Conservation (phyloP, 2,113 vertebrate species). For the Mobula birostris region DNA sequence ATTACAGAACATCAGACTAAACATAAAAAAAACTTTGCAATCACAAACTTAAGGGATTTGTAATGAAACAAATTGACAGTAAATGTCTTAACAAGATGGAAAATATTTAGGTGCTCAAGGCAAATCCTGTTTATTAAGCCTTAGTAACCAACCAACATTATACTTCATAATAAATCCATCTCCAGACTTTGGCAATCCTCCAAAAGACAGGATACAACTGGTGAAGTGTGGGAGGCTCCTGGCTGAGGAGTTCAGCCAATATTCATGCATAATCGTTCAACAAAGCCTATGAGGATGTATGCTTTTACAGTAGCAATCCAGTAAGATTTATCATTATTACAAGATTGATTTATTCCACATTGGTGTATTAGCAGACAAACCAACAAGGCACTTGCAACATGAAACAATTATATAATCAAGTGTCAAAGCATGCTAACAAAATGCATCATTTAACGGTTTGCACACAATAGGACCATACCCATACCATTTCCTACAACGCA, state of each 20-base stretch:
- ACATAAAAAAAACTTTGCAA: neutral
- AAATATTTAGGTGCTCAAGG: slow-evolving; percentile 50
- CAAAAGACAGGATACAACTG: slow-evolving; percentile 53
- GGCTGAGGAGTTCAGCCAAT: slow-evolving; percentile 50
- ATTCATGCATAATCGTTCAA: slow-evolving; percentile 46
- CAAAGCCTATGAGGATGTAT: slow-evolving; percentile 39
- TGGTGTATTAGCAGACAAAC: slow-evolving; percentile 31
- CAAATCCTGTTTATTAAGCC: slow-evolving; percentile 52
- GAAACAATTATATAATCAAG: neutral
- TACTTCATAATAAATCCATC: slow-evolving; percentile 46
- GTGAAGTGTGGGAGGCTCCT: slow-evolving; percentile 47
- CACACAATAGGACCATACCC: slow-evolving; percentile 30
- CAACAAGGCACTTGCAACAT: slow-evolving; percentile 16
- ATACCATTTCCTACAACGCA: neutral
- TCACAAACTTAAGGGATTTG: neutral
- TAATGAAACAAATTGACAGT: slow-evolving; percentile 40
- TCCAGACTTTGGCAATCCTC: slow-evolving; percentile 46
- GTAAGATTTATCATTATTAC: slow-evolving; percentile 36
- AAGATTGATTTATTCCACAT: neutral
- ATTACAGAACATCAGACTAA: neutral
- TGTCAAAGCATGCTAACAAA: slow-evolving; percentile 20
- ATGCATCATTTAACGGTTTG: neutral
- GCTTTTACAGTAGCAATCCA: slow-evolving; percentile 28
- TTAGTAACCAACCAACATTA: slow-evolving; percentile 44
- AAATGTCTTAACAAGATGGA: slow-evolving; percentile 54